Evolutionary conservation across 2,797 vertebrate species (phyloP).

Genomic region (Sebastes cheni): DNA sequence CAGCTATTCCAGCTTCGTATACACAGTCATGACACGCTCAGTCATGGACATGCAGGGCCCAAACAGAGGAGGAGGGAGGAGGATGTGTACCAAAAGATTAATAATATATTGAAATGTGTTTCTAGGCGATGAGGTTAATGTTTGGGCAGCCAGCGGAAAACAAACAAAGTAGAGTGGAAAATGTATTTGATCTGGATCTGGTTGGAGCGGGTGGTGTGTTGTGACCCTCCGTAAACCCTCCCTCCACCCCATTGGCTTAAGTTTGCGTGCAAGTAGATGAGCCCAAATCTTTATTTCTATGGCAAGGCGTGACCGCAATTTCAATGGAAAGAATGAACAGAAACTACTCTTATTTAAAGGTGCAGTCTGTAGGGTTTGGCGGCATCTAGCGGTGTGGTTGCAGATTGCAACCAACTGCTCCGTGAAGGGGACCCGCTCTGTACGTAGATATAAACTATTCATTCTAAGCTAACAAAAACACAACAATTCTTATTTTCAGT

Average conservation of each 20-base stretch:
- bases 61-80: neutral
- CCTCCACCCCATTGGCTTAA: neutral
- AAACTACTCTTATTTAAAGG: no score
- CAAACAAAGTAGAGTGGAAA: slow-evolving; percentile 11
- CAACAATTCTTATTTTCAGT: no score
- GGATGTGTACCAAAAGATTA: neutral
- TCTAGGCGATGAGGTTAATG: neutral
- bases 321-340: neutral
- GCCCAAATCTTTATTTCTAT: no score
- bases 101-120: slow-evolving; percentile 12
- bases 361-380: no score
- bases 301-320: neutral
- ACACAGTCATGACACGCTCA: neutral
- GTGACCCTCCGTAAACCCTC: neutral
- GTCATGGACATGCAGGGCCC: neutral
- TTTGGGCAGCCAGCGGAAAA: slow-evolving; percentile 4
- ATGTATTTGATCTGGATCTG: slow-evolving; percentile 6
- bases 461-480: no score
- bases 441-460: no score
- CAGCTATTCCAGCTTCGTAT: neutral
- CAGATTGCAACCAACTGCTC: no score
- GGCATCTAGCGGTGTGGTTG: no score
- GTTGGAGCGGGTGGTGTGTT: neutral
- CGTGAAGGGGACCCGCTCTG: no score
- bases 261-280: no score